A percentile compares a stretch with the other conserved stretches of the same genome.
Evolutionary conservation across 2,888 invertebrate species (phyloP).

Genomic region (Linyphia triangularis): DNA sequence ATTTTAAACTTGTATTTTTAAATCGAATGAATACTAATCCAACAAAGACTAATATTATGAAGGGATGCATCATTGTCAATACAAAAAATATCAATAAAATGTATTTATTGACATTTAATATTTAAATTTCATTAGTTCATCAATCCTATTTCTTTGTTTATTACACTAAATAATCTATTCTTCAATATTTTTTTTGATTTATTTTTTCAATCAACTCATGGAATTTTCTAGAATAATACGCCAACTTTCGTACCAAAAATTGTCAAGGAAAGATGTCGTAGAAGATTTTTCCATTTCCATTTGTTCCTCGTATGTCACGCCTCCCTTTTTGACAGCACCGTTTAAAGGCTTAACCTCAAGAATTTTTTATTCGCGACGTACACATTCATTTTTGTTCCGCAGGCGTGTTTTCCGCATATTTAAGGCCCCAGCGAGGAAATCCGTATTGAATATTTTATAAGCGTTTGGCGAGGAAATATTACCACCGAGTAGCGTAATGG

Average conservation of each 20-base stretch:
- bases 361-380: conserved; percentile 14
- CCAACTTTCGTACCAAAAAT: background rate
- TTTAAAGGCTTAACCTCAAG: conserved; percentile 32
- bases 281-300: conserved; percentile 20
- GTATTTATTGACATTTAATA: too few species aligned
- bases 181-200: too few species aligned
- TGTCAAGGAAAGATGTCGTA: background rate
- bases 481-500: conserved; percentile 33
- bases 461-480: conserved; percentile 28
- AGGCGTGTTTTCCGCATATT: conserved; percentile 31
- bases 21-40: too few species aligned
- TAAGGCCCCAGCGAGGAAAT: conserved; percentile 38
- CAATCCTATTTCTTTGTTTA: too few species aligned
- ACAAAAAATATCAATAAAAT: too few species aligned
- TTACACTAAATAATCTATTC: too few species aligned
- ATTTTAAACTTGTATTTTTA: too few species aligned
- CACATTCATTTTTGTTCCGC: background rate
- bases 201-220: too few species aligned
- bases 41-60: too few species aligned
- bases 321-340: conserved; percentile 40
- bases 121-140: too few species aligned
- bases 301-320: conserved; percentile 18
- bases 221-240: background rate
- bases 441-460: conserved; percentile 56
- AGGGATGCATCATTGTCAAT: too few species aligned